Evolutionary conservation across 2,113 vertebrate genomes (phyloP).

Genomic region (Prionailurus viverrinus): DNA sequence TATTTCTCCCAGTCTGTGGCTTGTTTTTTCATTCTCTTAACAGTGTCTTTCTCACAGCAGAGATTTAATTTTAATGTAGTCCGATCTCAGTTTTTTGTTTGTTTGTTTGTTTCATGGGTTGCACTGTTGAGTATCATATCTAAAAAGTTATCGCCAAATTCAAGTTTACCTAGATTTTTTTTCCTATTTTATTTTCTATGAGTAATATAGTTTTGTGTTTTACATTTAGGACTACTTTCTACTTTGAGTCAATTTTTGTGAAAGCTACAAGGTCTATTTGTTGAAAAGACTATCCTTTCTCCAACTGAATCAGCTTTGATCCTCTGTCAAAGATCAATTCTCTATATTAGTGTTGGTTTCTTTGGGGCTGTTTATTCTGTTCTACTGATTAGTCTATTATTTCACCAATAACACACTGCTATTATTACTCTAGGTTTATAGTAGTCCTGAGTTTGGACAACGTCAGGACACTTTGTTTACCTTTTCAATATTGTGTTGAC

Average conservation of each 20-base stretch:
- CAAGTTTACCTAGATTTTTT: neutral
- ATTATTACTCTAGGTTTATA: neutral
- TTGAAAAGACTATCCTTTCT: neutral
- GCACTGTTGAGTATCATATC: neutral
- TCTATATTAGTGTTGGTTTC: neutral
- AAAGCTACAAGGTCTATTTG: neutral
- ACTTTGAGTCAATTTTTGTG: neutral
- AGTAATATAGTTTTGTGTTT: neutral
- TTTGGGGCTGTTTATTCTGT: neutral
- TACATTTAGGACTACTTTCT: neutral
- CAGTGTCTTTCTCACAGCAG: neutral
- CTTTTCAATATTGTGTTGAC: neutral
- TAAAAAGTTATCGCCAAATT: neutral
- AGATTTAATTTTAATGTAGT: conserved; percentile 34
- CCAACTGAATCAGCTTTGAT: neutral
- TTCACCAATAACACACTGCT: neutral
- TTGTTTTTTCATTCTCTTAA: neutral
- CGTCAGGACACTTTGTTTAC: neutral
- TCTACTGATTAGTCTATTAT: neutral
- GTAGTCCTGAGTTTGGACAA: neutral
- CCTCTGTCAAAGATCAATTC: neutral
- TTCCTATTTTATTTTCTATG: neutral
- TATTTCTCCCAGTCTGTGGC: neutral
- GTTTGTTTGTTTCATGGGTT: neutral
- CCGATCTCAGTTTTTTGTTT: neutral